Percentiles rank a stretch among this genome's conserved stretches.
These are phyloP conservation scores for Spilarctia lutea DNA, from an alignment of 2,888 invertebrate genomes.

Conservation along the genomic window DNA sequence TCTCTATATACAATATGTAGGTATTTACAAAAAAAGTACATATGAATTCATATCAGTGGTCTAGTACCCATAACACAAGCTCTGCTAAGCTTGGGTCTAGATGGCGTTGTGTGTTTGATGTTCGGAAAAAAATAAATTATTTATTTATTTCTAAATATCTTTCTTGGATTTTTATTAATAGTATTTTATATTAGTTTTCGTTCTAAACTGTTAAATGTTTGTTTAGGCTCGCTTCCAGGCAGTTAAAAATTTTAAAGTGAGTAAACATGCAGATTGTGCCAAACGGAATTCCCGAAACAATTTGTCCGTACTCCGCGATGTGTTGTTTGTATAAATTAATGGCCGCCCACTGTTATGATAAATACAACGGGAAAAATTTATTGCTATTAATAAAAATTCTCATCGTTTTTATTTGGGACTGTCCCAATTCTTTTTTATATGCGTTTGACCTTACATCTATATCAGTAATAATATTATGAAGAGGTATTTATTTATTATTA, in stretches of 20 bases:
- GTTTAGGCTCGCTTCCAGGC: not conserved
- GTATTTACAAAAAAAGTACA: too few relatives aligned
- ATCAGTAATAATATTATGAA: too few relatives aligned
- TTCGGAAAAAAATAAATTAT: too few relatives aligned
- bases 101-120: too few relatives aligned
- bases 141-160: not conserved
- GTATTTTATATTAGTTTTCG: not conserved
- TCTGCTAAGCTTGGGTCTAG: too few relatives aligned
- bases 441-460: not conserved
- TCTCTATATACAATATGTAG: too few relatives aligned
- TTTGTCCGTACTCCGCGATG: not conserved
- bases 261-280: too few relatives aligned
- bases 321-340: conserved; percentile 3
- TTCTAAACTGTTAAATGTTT: not conserved
- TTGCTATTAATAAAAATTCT: conserved; percentile 7
- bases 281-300: not conserved
- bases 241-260: not conserved
- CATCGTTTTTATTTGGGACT: not conserved
- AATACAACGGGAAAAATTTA: not conserved
- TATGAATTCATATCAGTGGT: too few relatives aligned
- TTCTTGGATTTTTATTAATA: not conserved
- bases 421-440: not conserved
- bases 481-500: too few relatives aligned
- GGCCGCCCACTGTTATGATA: not conserved
- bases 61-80: too few relatives aligned